Base-by-base conservation (phyloP, 2,888 invertebrate species). In the Troides oblongomaculatus region DNA sequence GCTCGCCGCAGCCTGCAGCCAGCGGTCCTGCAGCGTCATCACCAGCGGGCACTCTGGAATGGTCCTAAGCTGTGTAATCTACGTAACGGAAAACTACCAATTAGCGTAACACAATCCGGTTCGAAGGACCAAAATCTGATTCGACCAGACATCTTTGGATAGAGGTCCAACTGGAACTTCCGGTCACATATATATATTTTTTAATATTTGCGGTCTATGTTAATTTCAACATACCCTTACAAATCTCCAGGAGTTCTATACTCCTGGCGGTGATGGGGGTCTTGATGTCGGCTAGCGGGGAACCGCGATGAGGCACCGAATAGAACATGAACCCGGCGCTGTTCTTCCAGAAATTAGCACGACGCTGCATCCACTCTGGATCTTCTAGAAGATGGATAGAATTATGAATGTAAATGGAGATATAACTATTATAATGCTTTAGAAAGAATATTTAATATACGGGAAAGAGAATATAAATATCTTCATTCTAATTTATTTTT, bases 291-390 rank as follows among this genome's bases (percentile, higher is more conserved):
- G 96, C 97, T 65, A 97, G 91, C 30, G 95, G 94, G 0, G 97
- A 97, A 1, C 98, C 98, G 21, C 94, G 93, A 86, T 98, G 97
- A 0, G 98, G 98, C 10, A 97, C 97, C 59, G 97, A 97, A 87
- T 97, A 97, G 87, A 97, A 97, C 89, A 97, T 94, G 72, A 96
- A 94, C 0, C 94, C 95, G 7, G 91, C 90, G 10, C 95, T 94
- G 43, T 90, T 89, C 0, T 82, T 76, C 91, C 94, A 95, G 0
- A 96, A 84, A 0, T 86, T 75, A 0, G 93, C 90, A 62, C 92
- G 89, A 14, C 17, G 56, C n/a, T 7, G 8, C 25, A 71, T 23
- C 0, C 21, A 56, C 2, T 61, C 17, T 10, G 43, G 56, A 68
- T 76, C 78, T 76, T 75, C 79, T 76, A 62, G 65, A 65, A 65